phyloP scores from a whole-genome alignment of 2,888 invertebrate genomes.

The Clusia tigrina region DNA sequence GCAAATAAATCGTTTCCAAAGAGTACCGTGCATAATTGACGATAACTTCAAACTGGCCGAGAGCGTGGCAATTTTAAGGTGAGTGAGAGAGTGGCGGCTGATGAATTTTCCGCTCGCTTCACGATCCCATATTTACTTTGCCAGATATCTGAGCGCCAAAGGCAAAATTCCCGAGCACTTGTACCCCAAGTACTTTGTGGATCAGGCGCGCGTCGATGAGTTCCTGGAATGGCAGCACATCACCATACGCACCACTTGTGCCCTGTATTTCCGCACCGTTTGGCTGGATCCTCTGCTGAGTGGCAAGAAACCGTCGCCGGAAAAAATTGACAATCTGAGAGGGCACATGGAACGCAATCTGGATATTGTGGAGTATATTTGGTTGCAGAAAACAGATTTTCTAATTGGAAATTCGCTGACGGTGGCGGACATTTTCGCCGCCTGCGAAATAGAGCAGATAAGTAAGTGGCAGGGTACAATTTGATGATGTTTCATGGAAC shows the following conservation, averaged over 20 bases:
- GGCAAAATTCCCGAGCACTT: conserved; percentile 67
- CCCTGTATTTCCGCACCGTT: conserved; percentile 69
- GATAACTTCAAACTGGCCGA: conserved; percentile 74
- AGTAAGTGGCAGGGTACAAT: conserved; percentile 65
- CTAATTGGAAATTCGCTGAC: conserved; percentile 72
- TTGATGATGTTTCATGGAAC: not conserved
- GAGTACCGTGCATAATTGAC: conserved; percentile 74
- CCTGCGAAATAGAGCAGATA: conserved; percentile 81
- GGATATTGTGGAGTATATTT: conserved; percentile 69
- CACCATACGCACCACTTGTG: conserved; percentile 68
- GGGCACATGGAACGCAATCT: conserved; percentile 68
- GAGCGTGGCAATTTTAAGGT: conserved; percentile 75
- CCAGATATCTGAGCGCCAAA: conserved; percentile 53
- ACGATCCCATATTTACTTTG: conserved; percentile 17
- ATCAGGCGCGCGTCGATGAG: conserved; percentile 73
- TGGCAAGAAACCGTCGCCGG: conserved; percentile 63
- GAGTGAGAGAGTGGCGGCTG: conserved; percentile 42
- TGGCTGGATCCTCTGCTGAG: conserved; percentile 66
- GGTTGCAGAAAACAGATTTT: conserved; percentile 67
- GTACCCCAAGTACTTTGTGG: conserved; percentile 72
- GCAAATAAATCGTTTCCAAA: conserved; percentile 69
- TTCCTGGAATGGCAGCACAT: conserved; percentile 78
- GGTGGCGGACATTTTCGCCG: conserved; percentile 78
- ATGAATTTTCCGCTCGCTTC: not conserved
- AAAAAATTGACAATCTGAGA: conserved; percentile 61